Evolutionary conservation across 2,888 invertebrate species (phyloP).

Genomic region (Leptopilina myrica): DNA sequence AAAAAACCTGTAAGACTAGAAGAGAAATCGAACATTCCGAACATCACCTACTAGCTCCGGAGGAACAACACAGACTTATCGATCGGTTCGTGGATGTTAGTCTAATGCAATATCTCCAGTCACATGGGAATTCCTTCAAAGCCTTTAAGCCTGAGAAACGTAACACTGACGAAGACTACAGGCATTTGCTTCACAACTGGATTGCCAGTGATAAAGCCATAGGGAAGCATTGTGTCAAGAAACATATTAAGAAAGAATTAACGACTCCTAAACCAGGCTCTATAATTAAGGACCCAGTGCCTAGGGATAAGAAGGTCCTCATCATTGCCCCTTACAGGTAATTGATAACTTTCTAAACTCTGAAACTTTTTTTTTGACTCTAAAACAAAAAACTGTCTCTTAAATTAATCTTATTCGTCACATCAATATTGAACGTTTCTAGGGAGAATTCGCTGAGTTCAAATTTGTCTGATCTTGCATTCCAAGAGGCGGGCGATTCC

Average conservation of each 20-base stretch:
- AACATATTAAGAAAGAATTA: conserved; percentile 38
- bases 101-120: conserved; percentile 58
- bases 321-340: conserved; percentile 60
- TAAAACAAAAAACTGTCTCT: no score
- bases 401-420: background rate
- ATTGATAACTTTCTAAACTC: no score
- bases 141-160: background rate
- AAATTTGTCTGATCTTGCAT: conserved; percentile 67
- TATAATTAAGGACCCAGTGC: conserved; percentile 62
- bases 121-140: conserved; percentile 26
- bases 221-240: conserved; percentile 40
- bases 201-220: conserved; percentile 46
- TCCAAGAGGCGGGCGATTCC: conserved; percentile 63
- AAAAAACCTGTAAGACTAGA: conserved; percentile 58
- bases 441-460: conserved; percentile 56
- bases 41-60: background rate
- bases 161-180: conserved; percentile 54
- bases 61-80: conserved; percentile 49
- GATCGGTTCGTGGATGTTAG: conserved; percentile 63
- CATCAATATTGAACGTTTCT: background rate
- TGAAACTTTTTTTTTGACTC: background rate
- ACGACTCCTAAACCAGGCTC: conserved; percentile 64
- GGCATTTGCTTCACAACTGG: conserved; percentile 62
- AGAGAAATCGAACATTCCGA: conserved; percentile 46
- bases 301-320: conserved; percentile 56